Evolutionary conservation across 2,113 vertebrate species (phyloP), one percentile per base, ranked within the genome.

Genomic region (Tylochromis polylepis): DNA sequence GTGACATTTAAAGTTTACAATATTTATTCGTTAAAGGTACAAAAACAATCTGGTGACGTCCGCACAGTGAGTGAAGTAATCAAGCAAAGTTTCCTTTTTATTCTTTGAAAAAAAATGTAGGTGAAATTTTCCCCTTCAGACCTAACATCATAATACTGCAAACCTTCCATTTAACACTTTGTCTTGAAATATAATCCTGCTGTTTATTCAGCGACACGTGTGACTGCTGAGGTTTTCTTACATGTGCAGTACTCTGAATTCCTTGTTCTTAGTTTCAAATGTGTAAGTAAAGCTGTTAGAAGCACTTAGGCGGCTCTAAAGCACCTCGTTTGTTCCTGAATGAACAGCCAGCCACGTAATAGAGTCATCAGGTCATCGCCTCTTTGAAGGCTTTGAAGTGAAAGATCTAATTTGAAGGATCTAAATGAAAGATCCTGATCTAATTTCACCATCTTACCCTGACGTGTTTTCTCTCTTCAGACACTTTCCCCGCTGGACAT

Each of bases 401-500:
- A 62, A 62, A 20, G 59, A 20, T 60, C 16, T 20, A 29, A 34
- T 60, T 60, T 29, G 3, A 60, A 34, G 58, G 58, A 6, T 60
- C 29, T 60, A 60, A 62, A 67, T 43, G 0, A 22, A 27, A 49
- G 14, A n/a, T n/a, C n/a, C 36, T 18, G 24, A 3, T 72, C 22
- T 81, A 5, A 14, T 4, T 0, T 16, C 7, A 46, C 22, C 51
- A 4, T 31, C 8, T 24, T 2, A 8, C 56, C 27, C 24, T 5
- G n/a, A 3, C 34, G 8, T 49, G 58, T 43, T 6, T 62, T 22
- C 27, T 55, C 51, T 9, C 15, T n/a, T n/a, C 82, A 98, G 98
- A 99, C 98, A 1, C 97, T 99, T 53, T 99, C 98, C 27, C 98
- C 98, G 0, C 93, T 99, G 91, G 98, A 99, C 85, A 98, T 99